Conservation (phyloP, 1,140 invertebrate species). For the Drosophila persimilis region DNA sequence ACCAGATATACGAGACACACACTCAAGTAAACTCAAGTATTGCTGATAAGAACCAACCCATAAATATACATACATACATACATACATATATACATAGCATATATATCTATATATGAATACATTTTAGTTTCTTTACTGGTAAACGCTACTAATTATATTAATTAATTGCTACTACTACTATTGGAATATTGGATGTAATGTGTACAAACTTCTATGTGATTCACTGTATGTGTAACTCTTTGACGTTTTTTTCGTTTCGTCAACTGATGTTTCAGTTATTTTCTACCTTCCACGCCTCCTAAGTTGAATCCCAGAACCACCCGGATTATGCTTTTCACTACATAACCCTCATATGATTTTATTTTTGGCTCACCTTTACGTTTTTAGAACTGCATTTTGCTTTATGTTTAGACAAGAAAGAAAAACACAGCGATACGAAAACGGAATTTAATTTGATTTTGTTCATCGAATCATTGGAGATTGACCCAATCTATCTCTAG, state of each 20-base stretch:
- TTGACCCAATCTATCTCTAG: conserved; percentile 10
- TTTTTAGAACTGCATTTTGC: conserved; percentile 52
- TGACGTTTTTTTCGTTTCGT: conserved; percentile 33
- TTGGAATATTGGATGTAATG: conserved; percentile 83
- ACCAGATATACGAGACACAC: conserved; percentile 40
- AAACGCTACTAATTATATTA: conserved; percentile 75
- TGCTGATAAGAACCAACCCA: conserved; percentile 52
- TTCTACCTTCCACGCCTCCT: conserved; percentile 35
- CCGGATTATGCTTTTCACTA: conserved; percentile 37
- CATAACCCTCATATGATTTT: conserved; percentile 29
- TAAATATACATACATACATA: conserved; percentile 45
- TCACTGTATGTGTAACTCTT: conserved; percentile 81
- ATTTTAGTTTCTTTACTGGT: conserved; percentile 66
- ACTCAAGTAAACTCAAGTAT: conserved; percentile 44
- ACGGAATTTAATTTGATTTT: conserved; percentile 25
- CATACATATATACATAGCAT: conserved; percentile 51
- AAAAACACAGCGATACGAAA: conserved; percentile 18
- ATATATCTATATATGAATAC: conserved; percentile 61
- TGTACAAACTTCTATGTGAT: conserved; percentile 82
- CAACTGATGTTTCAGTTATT: conserved; percentile 24
- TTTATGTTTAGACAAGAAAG: conserved; percentile 35
- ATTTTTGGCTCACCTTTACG: conserved; percentile 31
- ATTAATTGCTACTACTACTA: conserved; percentile 73
- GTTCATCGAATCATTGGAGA: conserved; percentile 22
- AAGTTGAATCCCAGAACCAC: background rate